Conservation (phyloP, 2,113 vertebrate species). For the Drymodes brunneopygia region DNA sequence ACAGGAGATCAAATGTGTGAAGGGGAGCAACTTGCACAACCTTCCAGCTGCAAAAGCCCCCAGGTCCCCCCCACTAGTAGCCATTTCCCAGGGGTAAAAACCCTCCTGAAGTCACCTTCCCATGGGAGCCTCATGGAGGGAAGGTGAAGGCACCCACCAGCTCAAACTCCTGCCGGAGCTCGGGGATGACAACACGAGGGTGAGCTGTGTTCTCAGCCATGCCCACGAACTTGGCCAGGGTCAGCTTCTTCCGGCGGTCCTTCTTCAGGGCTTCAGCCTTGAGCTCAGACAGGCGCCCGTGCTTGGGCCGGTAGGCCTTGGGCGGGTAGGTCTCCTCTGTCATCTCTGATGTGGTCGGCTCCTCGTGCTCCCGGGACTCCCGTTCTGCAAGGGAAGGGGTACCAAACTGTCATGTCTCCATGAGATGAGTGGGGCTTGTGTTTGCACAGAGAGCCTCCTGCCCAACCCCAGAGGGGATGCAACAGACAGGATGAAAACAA, state of each 20-base stretch:
- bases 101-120: background rate
- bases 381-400: slow-evolving; percentile 70
- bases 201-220: slow-evolving; percentile 83
- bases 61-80: accelerated
- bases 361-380: slow-evolving; percentile 88
- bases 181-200: slow-evolving; percentile 70
- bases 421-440: background rate
- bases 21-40: background rate
- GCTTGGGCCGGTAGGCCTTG: slow-evolving; percentile 77
- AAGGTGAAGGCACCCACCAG: slow-evolving; percentile 76
- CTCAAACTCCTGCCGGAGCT: slow-evolving; percentile 92
- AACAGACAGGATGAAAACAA: background rate
- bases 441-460: background rate
- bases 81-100: background rate
- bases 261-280: slow-evolving; percentile 89
- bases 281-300: slow-evolving; percentile 76
- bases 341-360: slow-evolving; percentile 82
- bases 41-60: background rate
- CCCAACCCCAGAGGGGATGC: background rate
- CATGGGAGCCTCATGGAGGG: accelerated
- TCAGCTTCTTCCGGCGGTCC: slow-evolving; percentile 84
- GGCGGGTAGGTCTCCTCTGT: slow-evolving; percentile 82
- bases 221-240: slow-evolving; percentile 80
- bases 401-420: background rate
- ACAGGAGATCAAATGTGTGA: background rate